Conservation (phyloP, 2,113 vertebrate species). For the Lepisosteus osseus region DNA sequence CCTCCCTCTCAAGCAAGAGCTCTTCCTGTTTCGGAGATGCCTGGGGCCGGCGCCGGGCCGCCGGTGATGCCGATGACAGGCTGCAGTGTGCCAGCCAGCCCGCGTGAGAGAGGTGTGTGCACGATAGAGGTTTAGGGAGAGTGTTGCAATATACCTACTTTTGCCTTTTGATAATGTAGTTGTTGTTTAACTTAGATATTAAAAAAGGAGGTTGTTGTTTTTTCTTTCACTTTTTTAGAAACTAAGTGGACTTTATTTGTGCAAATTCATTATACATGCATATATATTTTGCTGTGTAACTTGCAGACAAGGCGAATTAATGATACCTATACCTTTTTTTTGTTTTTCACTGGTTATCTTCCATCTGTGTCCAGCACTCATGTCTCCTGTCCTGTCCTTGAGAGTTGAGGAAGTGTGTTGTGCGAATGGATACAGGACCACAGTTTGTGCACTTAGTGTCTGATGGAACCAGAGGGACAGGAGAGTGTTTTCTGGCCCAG, state of each 20-base stretch:
- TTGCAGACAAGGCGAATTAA: slow-evolving; percentile 15
- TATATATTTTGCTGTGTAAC: slow-evolving; percentile 25
- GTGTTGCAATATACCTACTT: slow-evolving; percentile 46
- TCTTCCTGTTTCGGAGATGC: slow-evolving; percentile 53
- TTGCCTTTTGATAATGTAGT: slow-evolving; percentile 63
- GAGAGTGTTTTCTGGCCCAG: not conserved
- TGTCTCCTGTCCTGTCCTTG: slow-evolving; percentile 1
- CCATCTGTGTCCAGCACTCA: not conserved
- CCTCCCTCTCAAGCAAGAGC: slow-evolving; percentile 31
- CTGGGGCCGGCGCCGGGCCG: slow-evolving; percentile 38
- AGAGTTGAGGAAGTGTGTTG: not conserved
- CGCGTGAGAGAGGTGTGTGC: slow-evolving; percentile 32
- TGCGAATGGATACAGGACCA: slow-evolving; percentile 11
- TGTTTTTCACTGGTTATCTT: slow-evolving; percentile 1
- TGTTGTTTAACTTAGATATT: slow-evolving; percentile 53
- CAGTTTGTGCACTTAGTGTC: slow-evolving; percentile 13
- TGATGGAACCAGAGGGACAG: not conserved
- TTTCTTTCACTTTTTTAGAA: slow-evolving; percentile 18
- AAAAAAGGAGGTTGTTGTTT: slow-evolving; percentile 15
- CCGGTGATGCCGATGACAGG: slow-evolving; percentile 37
- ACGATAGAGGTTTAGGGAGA: slow-evolving; percentile 48
- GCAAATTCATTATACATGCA: slow-evolving; percentile 41
- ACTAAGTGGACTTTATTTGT: slow-evolving; percentile 22
- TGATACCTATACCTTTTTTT: not conserved
- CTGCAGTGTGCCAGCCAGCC: slow-evolving; percentile 25